Evolutionary conservation across 2,888 invertebrate species (phyloP).

Genomic region (Limenitis camilla): DNA sequence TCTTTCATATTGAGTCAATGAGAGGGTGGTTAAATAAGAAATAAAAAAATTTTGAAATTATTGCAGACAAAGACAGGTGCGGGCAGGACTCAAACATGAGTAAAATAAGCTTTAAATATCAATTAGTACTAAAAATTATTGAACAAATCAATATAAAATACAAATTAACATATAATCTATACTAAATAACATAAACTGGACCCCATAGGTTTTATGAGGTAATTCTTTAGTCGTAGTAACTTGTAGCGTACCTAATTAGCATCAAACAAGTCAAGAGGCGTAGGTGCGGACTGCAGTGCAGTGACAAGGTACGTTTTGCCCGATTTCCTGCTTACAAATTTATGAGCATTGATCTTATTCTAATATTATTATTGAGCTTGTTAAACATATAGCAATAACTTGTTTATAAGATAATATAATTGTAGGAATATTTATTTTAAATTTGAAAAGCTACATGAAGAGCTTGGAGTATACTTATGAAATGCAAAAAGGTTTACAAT

Average conservation of each 20-base stretch:
- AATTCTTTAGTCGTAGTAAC: constrained; percentile 55
- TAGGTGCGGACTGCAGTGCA: constrained; percentile 31
- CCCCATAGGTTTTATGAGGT: constrained; percentile 42
- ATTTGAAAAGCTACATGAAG: no score
- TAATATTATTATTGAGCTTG: neutral
- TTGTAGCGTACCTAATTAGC: constrained; percentile 52
- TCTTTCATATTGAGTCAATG: no score
- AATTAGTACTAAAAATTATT: constrained; percentile 10
- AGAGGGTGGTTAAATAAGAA: no score
- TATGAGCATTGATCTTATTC: constrained; percentile 30
- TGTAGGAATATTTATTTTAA: no score
- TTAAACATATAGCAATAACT: neutral
- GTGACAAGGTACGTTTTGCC: constrained; percentile 27
- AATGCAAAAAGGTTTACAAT: no score
- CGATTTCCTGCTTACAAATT: constrained; percentile 36
- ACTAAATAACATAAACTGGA: constrained; percentile 28
- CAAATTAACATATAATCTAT: constrained; percentile 27
- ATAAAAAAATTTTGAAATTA: no score
- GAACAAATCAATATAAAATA: constrained; percentile 14
- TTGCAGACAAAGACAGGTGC: neutral
- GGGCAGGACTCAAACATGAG: neutral
- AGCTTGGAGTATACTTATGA: no score
- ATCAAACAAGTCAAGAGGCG: constrained; percentile 42
- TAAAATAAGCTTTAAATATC: neutral
- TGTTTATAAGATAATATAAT: neutral